Percentiles rank a stretch among this genome's conserved stretches.
Evolutionary conservation across 2,113 vertebrate genomes (phyloP).

Genomic region (Passerina amoena): DNA sequence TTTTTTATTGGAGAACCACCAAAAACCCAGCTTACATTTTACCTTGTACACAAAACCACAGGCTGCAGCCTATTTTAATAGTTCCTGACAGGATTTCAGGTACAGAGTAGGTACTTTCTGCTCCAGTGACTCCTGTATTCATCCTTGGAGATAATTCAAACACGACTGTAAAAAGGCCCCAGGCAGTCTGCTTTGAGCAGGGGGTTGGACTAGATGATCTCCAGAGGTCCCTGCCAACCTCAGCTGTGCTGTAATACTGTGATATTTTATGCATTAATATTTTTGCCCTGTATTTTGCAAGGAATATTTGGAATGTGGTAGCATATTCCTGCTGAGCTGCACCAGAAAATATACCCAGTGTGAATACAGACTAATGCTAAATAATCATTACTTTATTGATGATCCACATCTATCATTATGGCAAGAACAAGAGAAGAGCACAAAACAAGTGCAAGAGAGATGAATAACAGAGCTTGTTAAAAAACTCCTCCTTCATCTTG

Average conservation of each 20-base stretch:
- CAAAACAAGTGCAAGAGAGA: background rate
- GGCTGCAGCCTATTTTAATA: slow-evolving; percentile 17
- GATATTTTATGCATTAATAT: background rate
- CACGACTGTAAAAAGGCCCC: background rate
- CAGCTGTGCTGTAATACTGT: background rate
- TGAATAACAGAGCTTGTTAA: background rate
- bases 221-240: background rate
- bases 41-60: background rate
- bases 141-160: slow-evolving; percentile 19
- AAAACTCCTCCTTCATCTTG: background rate
- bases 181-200: background rate
- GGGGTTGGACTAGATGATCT: background rate
- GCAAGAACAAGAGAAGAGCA: background rate
- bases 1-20: background rate
- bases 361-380: background rate
- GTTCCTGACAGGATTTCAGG: slow-evolving; percentile 45
- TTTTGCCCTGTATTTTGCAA: background rate
- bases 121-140: background rate
- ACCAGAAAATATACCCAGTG: background rate
- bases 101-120: slow-evolving; percentile 49
- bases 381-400: background rate
- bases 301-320: background rate
- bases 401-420: background rate
- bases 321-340: background rate
- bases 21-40: background rate